Percentiles rank a stretch among this genome's conserved stretches.
These are phyloP conservation scores for Poeciliopsis turneri DNA, from an alignment of 2,797 vertebrate species.

Conservation along the genomic window DNA sequence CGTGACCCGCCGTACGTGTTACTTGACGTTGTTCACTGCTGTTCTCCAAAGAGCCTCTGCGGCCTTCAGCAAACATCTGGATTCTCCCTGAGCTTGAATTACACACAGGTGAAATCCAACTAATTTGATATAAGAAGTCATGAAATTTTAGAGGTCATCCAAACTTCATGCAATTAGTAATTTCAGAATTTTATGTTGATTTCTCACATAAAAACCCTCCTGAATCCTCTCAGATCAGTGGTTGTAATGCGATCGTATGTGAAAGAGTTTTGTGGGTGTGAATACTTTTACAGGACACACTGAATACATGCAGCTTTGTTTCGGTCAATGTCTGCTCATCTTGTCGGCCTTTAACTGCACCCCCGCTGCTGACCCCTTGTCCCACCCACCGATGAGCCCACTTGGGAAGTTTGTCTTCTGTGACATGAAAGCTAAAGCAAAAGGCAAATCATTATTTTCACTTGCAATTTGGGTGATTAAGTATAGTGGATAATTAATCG, in stretches of 20 bases:
- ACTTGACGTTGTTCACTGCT: not conserved
- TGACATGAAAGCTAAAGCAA: constrained; percentile 56
- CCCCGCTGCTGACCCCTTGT: constrained; percentile 41
- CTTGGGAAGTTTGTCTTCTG: constrained; percentile 60
- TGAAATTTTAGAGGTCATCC: too few relatives aligned
- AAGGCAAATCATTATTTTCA: constrained; percentile 50
- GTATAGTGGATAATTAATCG: constrained; percentile 79
- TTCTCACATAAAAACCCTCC: not conserved
- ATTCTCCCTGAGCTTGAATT: not conserved
- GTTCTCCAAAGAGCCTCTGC: not conserved
- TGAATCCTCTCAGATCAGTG: not conserved
- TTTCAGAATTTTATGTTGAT: too few relatives aligned
- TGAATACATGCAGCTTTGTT: constrained; percentile 16
- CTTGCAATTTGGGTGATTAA: constrained; percentile 74
- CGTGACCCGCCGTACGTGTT: not conserved
- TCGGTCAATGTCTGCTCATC: not conserved
- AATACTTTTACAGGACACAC: not conserved
- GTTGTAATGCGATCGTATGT: not conserved
- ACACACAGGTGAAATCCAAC: not conserved
- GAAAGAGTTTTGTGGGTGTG: not conserved
- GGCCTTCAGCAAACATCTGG: not conserved
- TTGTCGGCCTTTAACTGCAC: constrained; percentile 12
- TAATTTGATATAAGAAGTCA: too few relatives aligned
- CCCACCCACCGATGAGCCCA: constrained; percentile 49
- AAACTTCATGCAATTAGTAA: not conserved